A percentile compares a stretch with the other conserved stretches of the same genome.
phyloP scores from a whole-genome alignment of 2,113 vertebrate genomes.

The Chamaetylas fuelleborni region DNA sequence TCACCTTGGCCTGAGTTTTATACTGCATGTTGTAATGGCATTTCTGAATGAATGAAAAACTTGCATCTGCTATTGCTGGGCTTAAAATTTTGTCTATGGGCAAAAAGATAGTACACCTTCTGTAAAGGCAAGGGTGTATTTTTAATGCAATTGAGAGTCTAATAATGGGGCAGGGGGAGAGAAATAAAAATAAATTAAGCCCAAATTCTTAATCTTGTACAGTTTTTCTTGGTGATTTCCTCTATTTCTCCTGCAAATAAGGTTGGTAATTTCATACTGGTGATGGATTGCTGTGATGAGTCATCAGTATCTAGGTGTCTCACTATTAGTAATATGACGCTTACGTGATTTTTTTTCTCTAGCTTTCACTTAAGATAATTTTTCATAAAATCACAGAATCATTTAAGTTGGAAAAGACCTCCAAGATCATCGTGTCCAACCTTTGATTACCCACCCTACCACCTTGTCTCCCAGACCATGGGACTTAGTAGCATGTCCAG shows the following conservation, averaged over 20 bases:
- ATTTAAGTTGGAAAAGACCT: neutral
- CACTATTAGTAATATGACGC: too few relatives aligned
- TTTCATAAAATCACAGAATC: neutral
- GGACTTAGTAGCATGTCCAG: too few relatives aligned
- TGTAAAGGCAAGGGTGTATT: neutral
- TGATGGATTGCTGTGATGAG: neutral
- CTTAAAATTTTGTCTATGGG: neutral
- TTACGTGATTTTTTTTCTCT: neutral
- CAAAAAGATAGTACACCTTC: neutral
- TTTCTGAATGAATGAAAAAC: neutral
- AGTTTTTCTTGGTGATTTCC: neutral
- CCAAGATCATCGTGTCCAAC: neutral
- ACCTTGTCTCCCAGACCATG: too few relatives aligned
- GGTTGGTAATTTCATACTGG: neutral
- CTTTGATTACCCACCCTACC: too few relatives aligned
- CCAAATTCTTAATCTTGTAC: neutral
- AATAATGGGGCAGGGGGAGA: neutral
- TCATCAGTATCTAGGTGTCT: neutral
- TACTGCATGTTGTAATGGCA: neutral
- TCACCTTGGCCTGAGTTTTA: neutral
- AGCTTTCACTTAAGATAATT: neutral
- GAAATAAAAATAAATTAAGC: neutral
- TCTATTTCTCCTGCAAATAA: neutral
- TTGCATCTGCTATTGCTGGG: neutral
- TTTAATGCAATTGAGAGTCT: neutral